A percentile compares a stretch with the other conserved stretches of the same genome.
Conservation (phyloP, 2,888 invertebrate genomes). For the Oscheius sp. region DNA sequence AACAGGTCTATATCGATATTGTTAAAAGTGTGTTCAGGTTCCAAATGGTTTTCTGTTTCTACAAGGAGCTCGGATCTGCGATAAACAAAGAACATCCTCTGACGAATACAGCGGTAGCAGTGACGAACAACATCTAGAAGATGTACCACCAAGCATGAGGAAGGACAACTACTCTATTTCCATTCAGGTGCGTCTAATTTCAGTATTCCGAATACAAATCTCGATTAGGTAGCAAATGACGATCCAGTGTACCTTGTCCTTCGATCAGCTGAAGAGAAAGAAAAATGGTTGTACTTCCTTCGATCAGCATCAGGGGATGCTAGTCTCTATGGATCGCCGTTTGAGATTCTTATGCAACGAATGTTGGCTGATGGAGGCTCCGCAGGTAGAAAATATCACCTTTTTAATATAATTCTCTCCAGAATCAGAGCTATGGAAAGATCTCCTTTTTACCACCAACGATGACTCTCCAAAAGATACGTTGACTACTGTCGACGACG, state of each 20-base stretch:
- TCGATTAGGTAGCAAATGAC: constrained; percentile 85
- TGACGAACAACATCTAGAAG: constrained; percentile 60
- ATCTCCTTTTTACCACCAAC: constrained; percentile 57
- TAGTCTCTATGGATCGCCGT: constrained; percentile 85
- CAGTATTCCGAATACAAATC: background rate
- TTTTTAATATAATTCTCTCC: background rate
- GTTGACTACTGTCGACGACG: constrained; percentile 59
- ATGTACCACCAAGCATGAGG: constrained; percentile 43
- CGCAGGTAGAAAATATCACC: constrained; percentile 79
- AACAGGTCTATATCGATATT: background rate
- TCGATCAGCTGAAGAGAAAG: constrained; percentile 92
- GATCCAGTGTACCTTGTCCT: constrained; percentile 94
- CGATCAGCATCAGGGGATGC: constrained; percentile 88
- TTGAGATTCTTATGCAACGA: constrained; percentile 93
- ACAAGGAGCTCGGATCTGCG: constrained; percentile 92
- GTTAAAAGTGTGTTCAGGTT: constrained; percentile 79
- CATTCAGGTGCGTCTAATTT: constrained; percentile 47
- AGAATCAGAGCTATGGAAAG: constrained; percentile 63
- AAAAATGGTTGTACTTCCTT: constrained; percentile 80
- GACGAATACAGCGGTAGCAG: constrained; percentile 66
- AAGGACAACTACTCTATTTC: constrained; percentile 57
- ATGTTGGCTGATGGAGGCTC: constrained; percentile 96
- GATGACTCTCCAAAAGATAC: constrained; percentile 65
- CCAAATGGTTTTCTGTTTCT: constrained; percentile 94
- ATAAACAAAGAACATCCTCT: constrained; percentile 76